Base-by-base conservation (phyloP, 2,888 invertebrate genomes). In the Eupithecia tripunctaria region DNA sequence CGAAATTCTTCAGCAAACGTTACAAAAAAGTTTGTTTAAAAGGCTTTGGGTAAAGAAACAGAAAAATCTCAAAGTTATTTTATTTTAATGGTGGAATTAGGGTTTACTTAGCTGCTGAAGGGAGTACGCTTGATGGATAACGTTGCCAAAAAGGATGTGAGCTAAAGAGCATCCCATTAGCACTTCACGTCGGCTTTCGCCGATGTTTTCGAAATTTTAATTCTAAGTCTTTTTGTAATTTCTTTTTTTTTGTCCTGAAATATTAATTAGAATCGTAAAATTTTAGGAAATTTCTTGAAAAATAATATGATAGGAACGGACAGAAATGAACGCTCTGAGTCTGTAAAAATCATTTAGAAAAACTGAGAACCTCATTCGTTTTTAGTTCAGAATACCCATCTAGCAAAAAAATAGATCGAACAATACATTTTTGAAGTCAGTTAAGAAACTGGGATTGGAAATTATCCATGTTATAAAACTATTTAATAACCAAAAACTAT, bases 1-100 rank as follows among this genome's bases (percentile, higher is more conserved):
- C 15, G 36, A 66, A 70, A 74, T 67, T 74, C 68, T 70, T 70
- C 41, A 68, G 60, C 71, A 67, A 60, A 70, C 71, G 72, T 60
- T 41, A 64, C 36, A 38, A 64, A 38, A 63, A 63, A 25, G 56
- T 32, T 62, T 63, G 6, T 36, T 36, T 64, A 14, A 14, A 64
- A 64, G 21, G 21, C 21, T 41, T 64, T 38, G 21, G 64, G 32
- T 38, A 41, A 64, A 21, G n/a, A 21, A 51, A 10, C 36, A 14
- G 38, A 64, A 38, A 32, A 36, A 25, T 56, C 12, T 51, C 21
- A 14, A 4, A 14, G 5, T 25, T 25, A 25, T 56, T 56, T 56
- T 5, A 25, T 5, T 56, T 56, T 56, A 25, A 56, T 56, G 25
- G 4, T 14, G 14, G 56, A 21, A 56, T 25, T 25, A 56, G 25